A percentile compares a stretch with the other conserved stretches of the same genome.
Conservation (phyloP, 2,797 vertebrate species). For the Thripadectes ignobilis region DNA sequence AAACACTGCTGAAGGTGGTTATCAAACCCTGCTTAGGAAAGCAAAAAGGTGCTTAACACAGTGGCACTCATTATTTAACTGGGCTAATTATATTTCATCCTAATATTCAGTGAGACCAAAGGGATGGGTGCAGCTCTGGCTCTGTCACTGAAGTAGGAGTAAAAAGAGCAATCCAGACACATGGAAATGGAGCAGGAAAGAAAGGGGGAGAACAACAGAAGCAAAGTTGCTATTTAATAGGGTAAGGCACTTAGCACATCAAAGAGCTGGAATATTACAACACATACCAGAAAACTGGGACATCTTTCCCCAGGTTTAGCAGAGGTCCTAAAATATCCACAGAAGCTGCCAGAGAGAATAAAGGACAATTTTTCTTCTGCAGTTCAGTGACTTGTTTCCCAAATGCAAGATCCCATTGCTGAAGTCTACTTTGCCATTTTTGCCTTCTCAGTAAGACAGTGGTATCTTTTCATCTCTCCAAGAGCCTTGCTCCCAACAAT, state of each 20-base stretch:
- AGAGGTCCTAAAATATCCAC: constrained; percentile 11
- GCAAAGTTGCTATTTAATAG: not conserved
- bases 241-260: not conserved
- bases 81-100: not conserved
- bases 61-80: not conserved
- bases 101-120: not conserved
- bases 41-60: not conserved
- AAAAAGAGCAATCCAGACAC: not conserved
- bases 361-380: not conserved
- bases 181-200: not conserved
- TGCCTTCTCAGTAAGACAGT: not conserved
- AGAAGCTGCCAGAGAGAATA: not conserved
- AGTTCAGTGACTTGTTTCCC: not conserved
- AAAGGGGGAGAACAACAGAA: not conserved
- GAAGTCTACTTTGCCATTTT: not conserved
- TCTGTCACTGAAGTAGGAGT: not conserved
- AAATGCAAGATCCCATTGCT: fast-evolving
- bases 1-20: not conserved
- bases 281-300: not conserved
- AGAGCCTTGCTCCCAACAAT: not conserved
- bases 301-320: not conserved
- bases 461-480: not conserved
- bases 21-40: not conserved
- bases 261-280: not conserved
- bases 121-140: not conserved